A percentile compares a stretch with the other conserved stretches of the same genome.
phyloP scores from a whole-genome alignment of 2,888 invertebrate genomes.

The Synergus laeviventris region DNA sequence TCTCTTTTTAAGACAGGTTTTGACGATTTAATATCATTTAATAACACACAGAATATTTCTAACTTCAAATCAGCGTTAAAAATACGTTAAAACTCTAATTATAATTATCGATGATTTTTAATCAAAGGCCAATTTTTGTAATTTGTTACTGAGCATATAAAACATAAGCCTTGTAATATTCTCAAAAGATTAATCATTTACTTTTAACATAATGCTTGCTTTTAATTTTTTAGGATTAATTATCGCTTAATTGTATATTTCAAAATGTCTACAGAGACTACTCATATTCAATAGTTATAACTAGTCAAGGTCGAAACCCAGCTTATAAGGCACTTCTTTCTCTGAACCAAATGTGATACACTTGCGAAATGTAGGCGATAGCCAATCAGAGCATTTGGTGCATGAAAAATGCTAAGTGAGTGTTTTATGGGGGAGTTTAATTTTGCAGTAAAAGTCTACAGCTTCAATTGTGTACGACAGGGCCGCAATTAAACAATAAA shows the following conservation, averaged over 20 bases:
- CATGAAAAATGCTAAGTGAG: constrained; percentile 15
- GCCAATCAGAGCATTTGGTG: constrained; percentile 17
- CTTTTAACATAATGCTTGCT: neutral
- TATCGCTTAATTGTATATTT: neutral
- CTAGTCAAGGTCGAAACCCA: constrained; percentile 3
- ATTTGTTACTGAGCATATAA: neutral
- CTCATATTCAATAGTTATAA: neutral
- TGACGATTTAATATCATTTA: neutral
- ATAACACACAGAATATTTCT: neutral
- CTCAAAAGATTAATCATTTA: neutral
- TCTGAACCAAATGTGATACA: constrained; percentile 21
- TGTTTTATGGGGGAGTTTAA: constrained; percentile 10
- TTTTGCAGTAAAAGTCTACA: neutral
- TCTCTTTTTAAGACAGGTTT: neutral
- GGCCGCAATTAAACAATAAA: neutral
- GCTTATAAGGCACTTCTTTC: neutral
- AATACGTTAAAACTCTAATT: neutral
- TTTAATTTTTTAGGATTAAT: neutral
- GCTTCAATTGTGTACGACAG: neutral
- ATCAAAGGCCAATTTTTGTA: neutral
- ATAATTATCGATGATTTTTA: neutral
- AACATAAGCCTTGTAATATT: neutral
- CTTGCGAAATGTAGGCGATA: constrained; percentile 2
- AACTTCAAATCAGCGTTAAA: neutral
- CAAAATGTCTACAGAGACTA: neutral